Conservation (phyloP, 2,113 vertebrate genomes). For the Nicator chloris region DNA sequence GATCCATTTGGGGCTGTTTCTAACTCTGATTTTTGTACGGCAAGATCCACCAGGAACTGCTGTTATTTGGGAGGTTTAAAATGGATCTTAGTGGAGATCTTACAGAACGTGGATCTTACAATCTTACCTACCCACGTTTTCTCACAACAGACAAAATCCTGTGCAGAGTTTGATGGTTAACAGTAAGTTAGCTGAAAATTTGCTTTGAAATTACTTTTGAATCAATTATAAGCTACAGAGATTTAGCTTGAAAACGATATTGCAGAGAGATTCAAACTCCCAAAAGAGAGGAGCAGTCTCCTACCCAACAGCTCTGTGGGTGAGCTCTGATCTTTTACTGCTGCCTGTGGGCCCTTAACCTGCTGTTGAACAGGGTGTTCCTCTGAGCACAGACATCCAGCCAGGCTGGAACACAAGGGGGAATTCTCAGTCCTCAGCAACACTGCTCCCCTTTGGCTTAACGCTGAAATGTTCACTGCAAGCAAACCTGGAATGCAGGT, state of each 20-base stretch:
- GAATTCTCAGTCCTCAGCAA: not conserved
- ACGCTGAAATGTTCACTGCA: not conserved
- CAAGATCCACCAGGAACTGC: not conserved
- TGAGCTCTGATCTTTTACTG: not conserved
- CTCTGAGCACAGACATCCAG: not conserved
- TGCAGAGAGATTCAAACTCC: not conserved
- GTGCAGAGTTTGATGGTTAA: not conserved
- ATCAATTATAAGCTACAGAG: not conserved
- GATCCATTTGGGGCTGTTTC: not conserved
- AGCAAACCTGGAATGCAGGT: not conserved
- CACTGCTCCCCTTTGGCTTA: not conserved
- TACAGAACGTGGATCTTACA: not conserved
- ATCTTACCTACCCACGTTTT: not conserved
- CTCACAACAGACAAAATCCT: not conserved
- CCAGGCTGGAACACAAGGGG: not conserved
- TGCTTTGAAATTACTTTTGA: not conserved
- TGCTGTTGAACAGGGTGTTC: accelerated
- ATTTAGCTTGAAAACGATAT: not conserved
- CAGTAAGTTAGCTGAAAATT: not conserved
- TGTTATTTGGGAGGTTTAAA: not conserved
- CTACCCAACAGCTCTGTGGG: not conserved
- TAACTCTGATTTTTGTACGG: not conserved
- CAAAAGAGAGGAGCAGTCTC: not conserved
- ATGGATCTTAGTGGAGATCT: not conserved
- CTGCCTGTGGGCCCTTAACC: not conserved